Evolutionary conservation across 2,888 invertebrate genomes (phyloP).

Genomic region (Leptopterna dolabrata): DNA sequence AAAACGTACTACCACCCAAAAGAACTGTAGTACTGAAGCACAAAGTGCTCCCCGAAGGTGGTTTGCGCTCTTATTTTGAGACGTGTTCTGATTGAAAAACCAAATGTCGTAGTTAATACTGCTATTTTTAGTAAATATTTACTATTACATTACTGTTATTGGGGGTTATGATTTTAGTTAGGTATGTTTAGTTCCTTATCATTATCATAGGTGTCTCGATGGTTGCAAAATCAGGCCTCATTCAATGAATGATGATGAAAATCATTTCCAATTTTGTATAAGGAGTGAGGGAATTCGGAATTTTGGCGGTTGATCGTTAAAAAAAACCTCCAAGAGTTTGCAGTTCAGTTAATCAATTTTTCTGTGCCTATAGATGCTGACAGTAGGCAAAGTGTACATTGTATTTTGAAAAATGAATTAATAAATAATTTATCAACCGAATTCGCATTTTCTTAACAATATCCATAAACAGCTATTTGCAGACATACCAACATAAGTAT

Average conservation of each 20-base stretch:
- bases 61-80: slow-evolving; percentile 40
- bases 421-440: no score
- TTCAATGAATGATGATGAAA: not conserved
- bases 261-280: no score
- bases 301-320: no score
- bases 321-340: no score
- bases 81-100: not conserved
- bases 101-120: not conserved
- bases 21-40: slow-evolving; percentile 39
- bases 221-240: not conserved
- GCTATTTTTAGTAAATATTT: not conserved
- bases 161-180: not conserved
- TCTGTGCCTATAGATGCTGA: no score
- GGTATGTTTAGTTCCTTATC: not conserved
- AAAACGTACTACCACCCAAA: not conserved
- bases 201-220: not conserved
- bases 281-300: no score
- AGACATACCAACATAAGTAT: no score
- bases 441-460: no score
- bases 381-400: no score
- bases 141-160: not conserved
- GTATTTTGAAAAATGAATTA: no score
- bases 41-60: slow-evolving; percentile 27
- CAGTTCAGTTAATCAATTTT: no score
- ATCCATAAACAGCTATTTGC: no score